Evolutionary conservation across 1,140 invertebrate genomes (phyloP).

Genomic region (Epicauta chinensis): DNA sequence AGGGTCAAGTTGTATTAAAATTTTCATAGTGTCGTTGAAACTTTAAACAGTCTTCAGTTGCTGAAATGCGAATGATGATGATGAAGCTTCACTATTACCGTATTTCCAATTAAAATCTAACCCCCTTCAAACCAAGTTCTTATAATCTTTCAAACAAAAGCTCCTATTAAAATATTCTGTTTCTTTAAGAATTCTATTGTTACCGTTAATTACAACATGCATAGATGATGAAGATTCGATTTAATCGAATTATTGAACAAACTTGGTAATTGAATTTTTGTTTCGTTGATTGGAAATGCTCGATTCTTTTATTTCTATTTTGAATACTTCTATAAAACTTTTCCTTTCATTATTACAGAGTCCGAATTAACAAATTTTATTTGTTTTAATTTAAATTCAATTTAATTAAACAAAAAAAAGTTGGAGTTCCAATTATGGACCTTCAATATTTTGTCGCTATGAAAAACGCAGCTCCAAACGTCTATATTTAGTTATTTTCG

Average conservation of each 20-base stretch:
- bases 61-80: conserved; percentile 8
- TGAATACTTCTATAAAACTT: too few relatives aligned
- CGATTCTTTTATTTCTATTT: too few relatives aligned
- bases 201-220: conserved; percentile 23
- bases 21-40: neutral
- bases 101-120: conserved; percentile 25
- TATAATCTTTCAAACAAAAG: conserved; percentile 23
- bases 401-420: too few relatives aligned
- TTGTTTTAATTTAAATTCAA: too few relatives aligned
- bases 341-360: too few relatives aligned
- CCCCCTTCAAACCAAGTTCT: conserved; percentile 12
- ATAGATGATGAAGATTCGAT: conserved; percentile 14
- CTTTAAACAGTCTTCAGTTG: conserved; percentile 3
- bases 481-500: too few relatives aligned
- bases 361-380: too few relatives aligned
- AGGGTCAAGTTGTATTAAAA: conserved; percentile 14
- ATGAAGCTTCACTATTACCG: conserved; percentile 13
- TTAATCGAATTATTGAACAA: conserved; percentile 15
- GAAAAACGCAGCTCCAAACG: too few relatives aligned
- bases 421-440: too few relatives aligned
- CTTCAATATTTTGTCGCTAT: too few relatives aligned
- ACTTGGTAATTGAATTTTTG: too few relatives aligned
- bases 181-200: conserved; percentile 28
- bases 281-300: too few relatives aligned
- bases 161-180: conserved; percentile 27